phyloP scores from a whole-genome alignment of 2,888 invertebrate genomes.

The Yponomeuta plumbellus region DNA sequence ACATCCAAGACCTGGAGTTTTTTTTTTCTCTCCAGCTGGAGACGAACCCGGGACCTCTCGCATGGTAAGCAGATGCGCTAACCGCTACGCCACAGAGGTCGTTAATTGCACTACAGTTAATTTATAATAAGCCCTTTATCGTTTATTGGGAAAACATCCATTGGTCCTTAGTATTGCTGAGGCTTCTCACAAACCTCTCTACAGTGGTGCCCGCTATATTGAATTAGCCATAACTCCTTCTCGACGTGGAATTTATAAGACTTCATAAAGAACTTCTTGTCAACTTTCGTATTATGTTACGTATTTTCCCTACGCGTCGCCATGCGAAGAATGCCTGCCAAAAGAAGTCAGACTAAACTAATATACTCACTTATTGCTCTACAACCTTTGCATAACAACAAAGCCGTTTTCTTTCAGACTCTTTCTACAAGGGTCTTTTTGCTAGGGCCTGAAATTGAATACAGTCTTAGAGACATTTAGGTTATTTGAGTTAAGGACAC shows the following conservation, averaged over 20 bases:
- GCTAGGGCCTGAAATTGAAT: neutral
- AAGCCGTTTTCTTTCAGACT: neutral
- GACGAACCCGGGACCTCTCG: no score
- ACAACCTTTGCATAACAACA: neutral
- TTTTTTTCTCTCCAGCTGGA: no score
- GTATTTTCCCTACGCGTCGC: neutral
- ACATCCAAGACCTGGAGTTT: no score
- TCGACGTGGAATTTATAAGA: constrained; percentile 10
- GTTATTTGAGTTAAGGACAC: neutral
- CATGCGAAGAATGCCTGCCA: neutral
- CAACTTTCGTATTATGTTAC: neutral
- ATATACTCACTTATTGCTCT: neutral
- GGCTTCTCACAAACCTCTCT: neutral
- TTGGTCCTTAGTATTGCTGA: neutral
- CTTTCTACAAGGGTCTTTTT: neutral
- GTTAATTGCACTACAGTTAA: no score
- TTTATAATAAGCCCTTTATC: no score
- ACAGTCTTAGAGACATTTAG: neutral
- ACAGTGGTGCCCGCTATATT: neutral
- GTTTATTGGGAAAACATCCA: no score
- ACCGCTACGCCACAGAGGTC: no score
- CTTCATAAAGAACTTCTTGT: constrained; percentile 16
- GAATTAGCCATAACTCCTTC: constrained; percentile 15
- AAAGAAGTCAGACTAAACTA: neutral
- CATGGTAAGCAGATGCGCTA: no score